A percentile compares a stretch with the other conserved stretches of the same genome.
phyloP scores from a whole-genome alignment of 2,888 invertebrate genomes.

The Brachyopa scutellaris region DNA sequence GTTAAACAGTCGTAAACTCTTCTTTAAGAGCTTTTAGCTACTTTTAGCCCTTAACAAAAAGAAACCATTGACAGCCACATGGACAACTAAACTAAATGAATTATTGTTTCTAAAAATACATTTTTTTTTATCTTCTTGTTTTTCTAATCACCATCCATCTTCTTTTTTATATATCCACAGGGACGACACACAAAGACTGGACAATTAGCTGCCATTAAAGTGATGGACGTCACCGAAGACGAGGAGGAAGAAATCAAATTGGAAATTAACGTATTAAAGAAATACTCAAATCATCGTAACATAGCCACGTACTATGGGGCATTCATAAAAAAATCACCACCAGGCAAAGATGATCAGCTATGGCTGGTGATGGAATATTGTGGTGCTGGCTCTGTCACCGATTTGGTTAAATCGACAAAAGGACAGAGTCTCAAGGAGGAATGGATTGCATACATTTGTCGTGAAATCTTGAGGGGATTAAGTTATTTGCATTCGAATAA shows the following conservation, averaged over 20 bases:
- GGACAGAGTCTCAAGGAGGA: slow-evolving; percentile 99
- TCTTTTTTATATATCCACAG: slow-evolving; percentile 82
- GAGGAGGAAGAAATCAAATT: slow-evolving; percentile 99
- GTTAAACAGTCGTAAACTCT: no score
- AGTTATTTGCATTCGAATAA: slow-evolving; percentile 99
- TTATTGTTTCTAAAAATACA: no score
- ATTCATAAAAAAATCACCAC: slow-evolving; percentile 99
- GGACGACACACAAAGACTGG: slow-evolving; percentile 99
- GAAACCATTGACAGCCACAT: no score
- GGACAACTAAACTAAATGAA: no score
- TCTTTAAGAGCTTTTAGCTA: no score
- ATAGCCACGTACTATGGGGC: slow-evolving; percentile 99
- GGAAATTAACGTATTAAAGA: slow-evolving; percentile 99
- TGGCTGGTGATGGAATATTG: slow-evolving; percentile 99
- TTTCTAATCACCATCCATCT: slow-evolving; percentile 14
- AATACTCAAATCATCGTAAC: slow-evolving; percentile 99
- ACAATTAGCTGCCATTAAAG: slow-evolving; percentile 99
- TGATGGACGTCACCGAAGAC: slow-evolving; percentile 99
- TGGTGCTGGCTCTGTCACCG: slow-evolving; percentile 99
- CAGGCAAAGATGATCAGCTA: slow-evolving; percentile 99
- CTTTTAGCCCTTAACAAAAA: no score
- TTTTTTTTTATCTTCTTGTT: not conserved
- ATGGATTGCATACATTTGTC: slow-evolving; percentile 99
- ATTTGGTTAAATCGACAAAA: slow-evolving; percentile 99
- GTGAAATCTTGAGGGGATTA: slow-evolving; percentile 96